A percentile compares a stretch with the other conserved stretches of the same genome.
phyloP scores from a whole-genome alignment of 2,888 invertebrate genomes.

The Pyrocoelia pectoralis region DNA sequence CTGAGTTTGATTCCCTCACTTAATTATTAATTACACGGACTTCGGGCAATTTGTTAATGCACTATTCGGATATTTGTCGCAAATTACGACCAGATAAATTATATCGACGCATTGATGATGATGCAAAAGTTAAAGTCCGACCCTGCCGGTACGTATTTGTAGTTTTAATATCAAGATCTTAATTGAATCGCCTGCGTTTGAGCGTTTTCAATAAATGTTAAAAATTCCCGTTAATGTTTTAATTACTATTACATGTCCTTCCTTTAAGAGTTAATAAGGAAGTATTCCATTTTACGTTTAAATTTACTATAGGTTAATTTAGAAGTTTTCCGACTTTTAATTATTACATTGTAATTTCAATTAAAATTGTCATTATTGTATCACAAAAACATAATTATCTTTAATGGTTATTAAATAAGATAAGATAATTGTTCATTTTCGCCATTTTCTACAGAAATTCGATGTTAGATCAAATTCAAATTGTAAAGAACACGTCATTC shows the following conservation, averaged over 20 bases:
- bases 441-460: no score
- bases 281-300: not conserved
- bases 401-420: no score
- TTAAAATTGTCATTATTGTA: not conserved
- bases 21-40: conserved; percentile 53
- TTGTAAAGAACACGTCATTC: no score
- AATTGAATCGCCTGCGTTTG: not conserved
- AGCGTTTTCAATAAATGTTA: conserved; percentile 1
- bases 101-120: not conserved
- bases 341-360: not conserved
- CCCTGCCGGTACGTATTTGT: not conserved
- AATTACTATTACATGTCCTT: conserved; percentile 10
- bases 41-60: conserved; percentile 54
- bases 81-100: not conserved
- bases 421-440: no score
- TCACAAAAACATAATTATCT: not conserved
- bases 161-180: no score
- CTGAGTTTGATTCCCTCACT: conserved; percentile 56
- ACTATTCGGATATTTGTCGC: conserved; percentile 40
- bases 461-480: no score
- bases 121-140: not conserved
- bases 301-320: not conserved
- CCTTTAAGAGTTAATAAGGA: conserved; percentile 7
- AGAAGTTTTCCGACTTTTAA: conserved; percentile 1
- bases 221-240: not conserved